phyloP scores from a whole-genome alignment of 2,888 invertebrate species.

The Phania funesta region DNA sequence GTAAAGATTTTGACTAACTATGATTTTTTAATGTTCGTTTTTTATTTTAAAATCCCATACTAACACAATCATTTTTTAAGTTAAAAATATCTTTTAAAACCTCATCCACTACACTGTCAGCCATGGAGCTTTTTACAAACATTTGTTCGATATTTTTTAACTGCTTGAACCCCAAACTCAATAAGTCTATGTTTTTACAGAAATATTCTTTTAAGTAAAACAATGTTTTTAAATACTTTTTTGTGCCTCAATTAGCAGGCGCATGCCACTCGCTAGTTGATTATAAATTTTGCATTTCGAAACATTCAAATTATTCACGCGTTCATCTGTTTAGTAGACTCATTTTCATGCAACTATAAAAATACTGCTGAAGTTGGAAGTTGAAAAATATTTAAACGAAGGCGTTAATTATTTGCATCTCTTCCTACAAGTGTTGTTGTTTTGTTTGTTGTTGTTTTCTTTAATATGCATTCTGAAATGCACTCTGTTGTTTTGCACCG shows the following conservation, averaged over 20 bases:
- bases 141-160: conserved; percentile 72
- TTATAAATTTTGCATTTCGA: conserved; percentile 25
- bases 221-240: neutral
- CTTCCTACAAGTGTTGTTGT: conserved; percentile 53
- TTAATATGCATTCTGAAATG: conserved; percentile 18
- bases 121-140: conserved; percentile 80
- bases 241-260: conserved; percentile 42
- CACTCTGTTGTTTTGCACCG: conserved; percentile 24
- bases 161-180: neutral
- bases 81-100: conserved; percentile 78
- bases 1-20: neutral
- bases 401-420: conserved; percentile 67
- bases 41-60: conserved; percentile 66
- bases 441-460: neutral
- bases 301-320: conserved; percentile 50
- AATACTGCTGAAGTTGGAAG: neutral
- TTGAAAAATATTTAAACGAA: conserved; percentile 40
- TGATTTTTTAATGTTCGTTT: neutral
- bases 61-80: conserved; percentile 79
- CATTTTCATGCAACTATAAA: conserved; percentile 34
- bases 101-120: conserved; percentile 77
- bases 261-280: conserved; percentile 16
- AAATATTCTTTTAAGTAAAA: neutral
- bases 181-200: neutral
- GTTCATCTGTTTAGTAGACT: conserved; percentile 35